Conservation (phyloP, 1,140 invertebrate species). For the Trinorchestia longiramus region DNA sequence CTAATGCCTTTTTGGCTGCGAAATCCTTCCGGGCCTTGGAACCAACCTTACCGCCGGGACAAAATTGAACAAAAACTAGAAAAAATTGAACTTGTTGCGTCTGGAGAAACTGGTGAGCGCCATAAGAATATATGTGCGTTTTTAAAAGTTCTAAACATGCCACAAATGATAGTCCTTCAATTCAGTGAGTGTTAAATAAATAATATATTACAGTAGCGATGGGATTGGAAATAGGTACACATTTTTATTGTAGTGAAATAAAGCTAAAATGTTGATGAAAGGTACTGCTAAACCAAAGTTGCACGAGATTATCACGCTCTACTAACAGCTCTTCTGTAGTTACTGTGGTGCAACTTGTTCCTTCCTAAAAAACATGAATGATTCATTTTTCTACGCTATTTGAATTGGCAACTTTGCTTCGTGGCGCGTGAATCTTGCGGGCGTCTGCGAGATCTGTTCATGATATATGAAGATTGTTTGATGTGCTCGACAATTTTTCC, state of each 20-base stretch:
- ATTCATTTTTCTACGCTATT: background rate
- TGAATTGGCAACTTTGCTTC: background rate
- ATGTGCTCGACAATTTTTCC: background rate
- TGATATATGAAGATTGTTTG: background rate
- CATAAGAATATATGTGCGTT: too few relatives aligned
- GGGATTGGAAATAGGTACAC: background rate
- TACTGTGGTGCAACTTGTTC: background rate
- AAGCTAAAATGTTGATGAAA: background rate
- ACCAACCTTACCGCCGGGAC: background rate
- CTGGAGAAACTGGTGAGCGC: background rate
- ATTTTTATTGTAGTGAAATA: background rate
- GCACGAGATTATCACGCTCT: background rate
- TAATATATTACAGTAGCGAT: background rate
- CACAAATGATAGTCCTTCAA: background rate
- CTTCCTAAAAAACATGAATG: background rate
- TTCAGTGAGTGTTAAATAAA: background rate
- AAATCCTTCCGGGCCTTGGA: background rate
- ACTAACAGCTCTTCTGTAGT: background rate
- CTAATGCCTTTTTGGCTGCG: conserved; percentile 36
- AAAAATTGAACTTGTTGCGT: background rate
- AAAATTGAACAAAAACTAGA: background rate
- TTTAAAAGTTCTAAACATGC: too few relatives aligned
- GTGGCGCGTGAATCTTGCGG: background rate
- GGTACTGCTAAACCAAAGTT: background rate
- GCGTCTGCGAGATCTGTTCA: background rate